phyloP scores from a whole-genome alignment of 2,797 vertebrate species.

The Protonibea diacanthus region DNA sequence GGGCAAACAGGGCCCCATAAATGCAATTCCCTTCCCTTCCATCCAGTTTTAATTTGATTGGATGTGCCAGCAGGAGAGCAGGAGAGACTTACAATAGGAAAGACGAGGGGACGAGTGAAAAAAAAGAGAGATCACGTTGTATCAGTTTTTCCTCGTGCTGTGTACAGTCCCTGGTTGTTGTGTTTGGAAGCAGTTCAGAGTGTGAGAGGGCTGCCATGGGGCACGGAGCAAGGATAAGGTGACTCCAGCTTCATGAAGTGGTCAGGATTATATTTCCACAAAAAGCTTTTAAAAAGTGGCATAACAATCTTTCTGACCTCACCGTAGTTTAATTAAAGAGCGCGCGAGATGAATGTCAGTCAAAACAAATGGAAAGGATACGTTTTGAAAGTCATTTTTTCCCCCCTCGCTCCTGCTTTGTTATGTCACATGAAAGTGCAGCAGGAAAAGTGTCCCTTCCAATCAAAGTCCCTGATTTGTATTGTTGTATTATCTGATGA shows the following conservation, averaged over 20 bases:
- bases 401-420: background rate
- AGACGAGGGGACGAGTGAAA: constrained; percentile 35
- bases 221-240: constrained; percentile 59
- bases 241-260: constrained; percentile 49
- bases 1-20: constrained; percentile 38
- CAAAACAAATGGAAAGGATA: constrained; percentile 64
- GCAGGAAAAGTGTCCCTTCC: constrained; percentile 43
- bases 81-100: constrained; percentile 35
- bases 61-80: constrained; percentile 65
- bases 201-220: constrained; percentile 51
- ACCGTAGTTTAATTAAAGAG: constrained; percentile 73
- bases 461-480: constrained; percentile 59
- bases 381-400: constrained; percentile 38
- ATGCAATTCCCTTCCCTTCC: constrained; percentile 44
- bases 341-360: constrained; percentile 46
- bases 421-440: constrained; percentile 36
- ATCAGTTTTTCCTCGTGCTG: constrained; percentile 57
- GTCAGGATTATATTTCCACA: constrained; percentile 68
- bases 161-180: constrained; percentile 67
- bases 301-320: constrained; percentile 57
- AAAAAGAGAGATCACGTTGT: constrained; percentile 42
- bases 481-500: constrained; percentile 68
- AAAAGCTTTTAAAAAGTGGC: constrained; percentile 67
- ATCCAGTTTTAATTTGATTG: constrained; percentile 72
- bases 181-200: constrained; percentile 71